Percentiles rank a stretch among this genome's conserved stretches.
phyloP scores from a whole-genome alignment of 2,113 vertebrate species.

The Misgurnus mizolepis region DNA sequence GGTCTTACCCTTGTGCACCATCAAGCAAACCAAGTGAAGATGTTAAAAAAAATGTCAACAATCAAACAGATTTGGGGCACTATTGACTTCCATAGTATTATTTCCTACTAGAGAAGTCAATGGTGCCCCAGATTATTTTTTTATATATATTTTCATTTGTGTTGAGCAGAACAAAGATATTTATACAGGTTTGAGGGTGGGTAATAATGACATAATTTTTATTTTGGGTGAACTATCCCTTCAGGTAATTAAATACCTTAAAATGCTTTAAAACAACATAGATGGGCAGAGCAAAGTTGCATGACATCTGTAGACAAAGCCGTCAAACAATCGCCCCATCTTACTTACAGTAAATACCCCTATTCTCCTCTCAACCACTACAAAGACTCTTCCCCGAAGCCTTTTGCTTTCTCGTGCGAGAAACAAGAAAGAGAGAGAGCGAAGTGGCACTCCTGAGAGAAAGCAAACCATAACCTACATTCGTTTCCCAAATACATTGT shows the following conservation, averaged over 20 bases:
- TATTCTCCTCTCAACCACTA: constrained; percentile 68
- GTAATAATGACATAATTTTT: no score
- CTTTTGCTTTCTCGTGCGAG: constrained; percentile 69
- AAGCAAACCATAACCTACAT: constrained; percentile 40
- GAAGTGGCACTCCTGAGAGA: background rate
- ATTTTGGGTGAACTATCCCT: no score
- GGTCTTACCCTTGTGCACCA: no score
- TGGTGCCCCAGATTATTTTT: no score
- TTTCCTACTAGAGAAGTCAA: no score
- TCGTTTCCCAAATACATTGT: constrained; percentile 57
- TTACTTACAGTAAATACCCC: constrained; percentile 71
- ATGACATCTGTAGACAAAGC: constrained; percentile 58
- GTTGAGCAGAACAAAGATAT: no score
- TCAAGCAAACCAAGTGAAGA: no score
- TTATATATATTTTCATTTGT: no score
- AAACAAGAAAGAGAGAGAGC: constrained; percentile 55
- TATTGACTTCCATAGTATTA: no score
- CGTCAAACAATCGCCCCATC: constrained; percentile 67
- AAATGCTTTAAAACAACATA: constrained; percentile 26
- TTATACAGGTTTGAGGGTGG: no score
- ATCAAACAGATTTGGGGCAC: no score
- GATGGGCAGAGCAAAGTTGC: constrained; percentile 22
- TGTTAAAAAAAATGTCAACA: no score
- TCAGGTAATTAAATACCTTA: background rate
- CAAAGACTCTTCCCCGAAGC: constrained; percentile 73